phyloP scores from a whole-genome alignment of 2,113 vertebrate species.

The Anhinga rufa region DNA sequence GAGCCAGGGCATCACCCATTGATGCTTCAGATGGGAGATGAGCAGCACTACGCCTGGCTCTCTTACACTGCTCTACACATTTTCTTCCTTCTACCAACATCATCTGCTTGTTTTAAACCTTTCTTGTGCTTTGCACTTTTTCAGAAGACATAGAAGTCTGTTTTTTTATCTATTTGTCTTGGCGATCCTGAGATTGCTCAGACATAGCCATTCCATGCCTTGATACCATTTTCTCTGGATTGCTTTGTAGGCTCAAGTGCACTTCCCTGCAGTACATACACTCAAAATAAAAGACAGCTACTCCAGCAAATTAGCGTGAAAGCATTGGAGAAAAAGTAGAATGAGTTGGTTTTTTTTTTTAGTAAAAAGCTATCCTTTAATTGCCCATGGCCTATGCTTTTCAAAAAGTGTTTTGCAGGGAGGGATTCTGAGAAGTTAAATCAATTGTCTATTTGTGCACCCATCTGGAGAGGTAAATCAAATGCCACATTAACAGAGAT shows the following conservation, averaged over 20 bases:
- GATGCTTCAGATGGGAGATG: not conserved
- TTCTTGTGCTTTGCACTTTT: not conserved
- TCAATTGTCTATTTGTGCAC: not conserved
- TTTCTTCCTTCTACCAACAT: not conserved
- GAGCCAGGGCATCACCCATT: not conserved
- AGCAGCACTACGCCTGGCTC: fast-evolving
- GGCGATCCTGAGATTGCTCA: not conserved
- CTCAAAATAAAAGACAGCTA: not conserved
- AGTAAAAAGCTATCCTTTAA: not conserved
- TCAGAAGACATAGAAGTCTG: not conserved
- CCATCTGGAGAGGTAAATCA: not conserved
- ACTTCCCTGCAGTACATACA: not conserved
- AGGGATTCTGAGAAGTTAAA: not conserved
- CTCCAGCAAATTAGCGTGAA: not conserved
- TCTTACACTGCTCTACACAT: not conserved
- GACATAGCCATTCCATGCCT: not conserved
- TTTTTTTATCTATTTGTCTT: not conserved
- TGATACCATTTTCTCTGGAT: not conserved
- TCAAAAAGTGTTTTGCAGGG: not conserved
- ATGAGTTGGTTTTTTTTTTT: not conserved
- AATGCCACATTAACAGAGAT: not conserved
- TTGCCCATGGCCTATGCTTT: not conserved
- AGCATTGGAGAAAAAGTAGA: not conserved
- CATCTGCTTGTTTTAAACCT: not conserved
- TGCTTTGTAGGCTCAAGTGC: not conserved